Conservation (phyloP, 1,140 invertebrate genomes). For the Hylaeus volcanicus region DNA sequence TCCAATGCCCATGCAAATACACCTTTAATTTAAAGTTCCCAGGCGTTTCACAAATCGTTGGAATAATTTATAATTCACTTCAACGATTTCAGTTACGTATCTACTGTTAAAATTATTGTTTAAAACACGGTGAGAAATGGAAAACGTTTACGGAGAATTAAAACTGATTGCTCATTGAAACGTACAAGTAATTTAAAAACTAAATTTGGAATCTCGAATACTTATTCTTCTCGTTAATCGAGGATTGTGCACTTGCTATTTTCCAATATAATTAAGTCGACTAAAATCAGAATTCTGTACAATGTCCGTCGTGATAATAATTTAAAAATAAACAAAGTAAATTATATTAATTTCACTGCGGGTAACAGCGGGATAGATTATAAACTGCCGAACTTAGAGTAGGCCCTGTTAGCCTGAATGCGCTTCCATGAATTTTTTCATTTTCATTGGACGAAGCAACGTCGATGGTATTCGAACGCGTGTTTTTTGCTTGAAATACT, state of each 20-base stretch:
- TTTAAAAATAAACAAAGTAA: conserved; percentile 9
- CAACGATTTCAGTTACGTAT: too few relatives aligned
- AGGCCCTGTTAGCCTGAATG: too few relatives aligned
- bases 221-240: background rate
- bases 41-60: too few relatives aligned
- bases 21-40: too few relatives aligned
- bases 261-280: too few relatives aligned
- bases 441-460: background rate
- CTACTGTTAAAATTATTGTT: background rate
- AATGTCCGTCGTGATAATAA: conserved; percentile 13
- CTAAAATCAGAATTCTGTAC: conserved; percentile 21
- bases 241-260: too few relatives aligned
- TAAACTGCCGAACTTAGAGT: too few relatives aligned
- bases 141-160: background rate
- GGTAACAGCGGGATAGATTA: too few relatives aligned
- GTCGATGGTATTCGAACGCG: background rate
- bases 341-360: too few relatives aligned
- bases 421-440: too few relatives aligned
- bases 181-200: background rate
- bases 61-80: too few relatives aligned
- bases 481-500: background rate
- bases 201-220: background rate
- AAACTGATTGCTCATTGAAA: background rate
- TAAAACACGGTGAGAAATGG: conserved; percentile 2
- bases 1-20: too few relatives aligned